Base-by-base conservation (phyloP, 2,113 vertebrate species). In the Chaetodon auriga region DNA sequence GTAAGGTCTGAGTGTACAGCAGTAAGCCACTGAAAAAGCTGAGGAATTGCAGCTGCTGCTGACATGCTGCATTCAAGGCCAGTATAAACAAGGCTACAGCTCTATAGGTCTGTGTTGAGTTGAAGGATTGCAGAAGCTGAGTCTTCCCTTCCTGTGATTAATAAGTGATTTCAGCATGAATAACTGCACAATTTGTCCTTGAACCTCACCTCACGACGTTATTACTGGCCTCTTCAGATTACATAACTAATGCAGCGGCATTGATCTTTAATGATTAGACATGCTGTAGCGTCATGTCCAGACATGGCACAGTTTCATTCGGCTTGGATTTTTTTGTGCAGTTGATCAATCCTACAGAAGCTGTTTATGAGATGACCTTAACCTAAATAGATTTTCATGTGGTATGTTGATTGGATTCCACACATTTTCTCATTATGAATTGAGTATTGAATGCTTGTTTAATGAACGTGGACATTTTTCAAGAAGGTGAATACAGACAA, bases 181-280 rank as follows among this genome's bases (percentile, higher is more conserved):
- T 45, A 36, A 16, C 11, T 49, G 15, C 30, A 19, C 14, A 16
- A 38, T 70, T 36, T 68, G 9, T 68, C 55, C 48, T 83, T 80
- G 55, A 62, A 55, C 49, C 25, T 55, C 1, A 4, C 35, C 15
- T 84, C 12, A 14, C 6, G 10, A 25, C 55, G 36, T 68, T 63
- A 54, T 54, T 48, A 70, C 10, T 5, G 43, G 8, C 19, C 55
- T 73, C n/a, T 70, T 75, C 11, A 48, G 65, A 73, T 7, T 6
- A 51, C 19, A 19, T 16, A 23, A 41, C 15, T 0, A 16, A 82
- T 68, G 14, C 57, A 63, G 43, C 3, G 30, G 18, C 30, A 36
- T 21, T 68, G 49, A 55, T 51, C 48, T 43, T 54, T 48, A 57
- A 45, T 70, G 21, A 87, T 72, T 41, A 54, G 15, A 83, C 41